Evolutionary conservation across 2,888 invertebrate species (phyloP), one percentile per base, ranked within the genome.

Genomic region (Meghimatium bilineatum): DNA sequence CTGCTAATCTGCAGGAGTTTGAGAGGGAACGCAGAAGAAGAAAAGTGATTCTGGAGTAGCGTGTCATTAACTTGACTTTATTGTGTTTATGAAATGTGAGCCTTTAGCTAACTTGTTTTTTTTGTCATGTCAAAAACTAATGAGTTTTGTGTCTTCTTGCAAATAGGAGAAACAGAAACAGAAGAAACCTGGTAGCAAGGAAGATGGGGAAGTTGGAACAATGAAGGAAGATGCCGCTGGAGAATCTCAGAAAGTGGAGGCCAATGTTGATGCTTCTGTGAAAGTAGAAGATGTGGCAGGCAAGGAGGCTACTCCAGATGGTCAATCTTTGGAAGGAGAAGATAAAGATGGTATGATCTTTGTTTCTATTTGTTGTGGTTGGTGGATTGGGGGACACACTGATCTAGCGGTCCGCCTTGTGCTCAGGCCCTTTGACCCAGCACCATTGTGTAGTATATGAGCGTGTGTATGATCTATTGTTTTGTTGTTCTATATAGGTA

Each of bases 251-350:
- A 81, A 77, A n/a, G 69, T 78, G 23, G 66, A 74, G 38, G 74
- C 69, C 20, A 72, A 80, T 52, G 69, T 63, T 29, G 85, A 86
- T 76, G 87, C 84, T n/a, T 85, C n/a, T n/a, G n/a, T 79, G 32
- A 86, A 86, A 14, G 80, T 80, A 66, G 85, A 78, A 20, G 85
- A 85, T 80, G 87, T 81, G 12, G 85, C 84, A n/a, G 84, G 75
- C 14, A 76, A 84, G 14, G 76, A 81, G 49, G 80, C 71, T 12
- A 71, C 86, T 17, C 77, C 86, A 36, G 87, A 85, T 26, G 72
- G 80, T 34, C 85, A 85, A 29, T 85, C 36, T 75, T 87, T 86
- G 71, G 88, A 88, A 80, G 89, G 78, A 67, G 88, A 87, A 1
- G 52, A 66, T 10, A 76, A 52, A 44, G 38, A 36, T 71, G 83